A percentile compares a stretch with the other conserved stretches of the same genome.
These are phyloP conservation scores for Drosophila setifemur DNA, from an alignment of 1,140 invertebrate genomes.

Conservation along the genomic window DNA sequence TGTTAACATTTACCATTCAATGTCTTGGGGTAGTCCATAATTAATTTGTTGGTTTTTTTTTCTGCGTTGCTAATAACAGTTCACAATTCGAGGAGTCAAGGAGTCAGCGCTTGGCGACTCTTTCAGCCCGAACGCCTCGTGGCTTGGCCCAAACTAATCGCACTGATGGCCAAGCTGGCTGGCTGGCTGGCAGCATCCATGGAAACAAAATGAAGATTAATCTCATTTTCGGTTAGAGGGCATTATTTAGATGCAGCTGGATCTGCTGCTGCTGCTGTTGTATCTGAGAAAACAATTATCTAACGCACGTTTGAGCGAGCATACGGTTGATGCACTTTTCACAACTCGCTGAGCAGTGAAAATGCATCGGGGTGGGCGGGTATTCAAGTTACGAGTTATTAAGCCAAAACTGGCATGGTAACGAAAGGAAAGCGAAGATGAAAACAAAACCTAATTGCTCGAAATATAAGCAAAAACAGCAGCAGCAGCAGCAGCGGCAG, in stretches of 20 bases:
- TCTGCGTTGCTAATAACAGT: not conserved
- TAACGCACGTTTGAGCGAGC: conserved; percentile 76
- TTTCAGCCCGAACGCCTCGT: conserved; percentile 2
- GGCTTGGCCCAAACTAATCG: conserved; percentile 19
- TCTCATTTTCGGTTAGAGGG: conserved; percentile 7
- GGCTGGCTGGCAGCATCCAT: conserved; percentile 45
- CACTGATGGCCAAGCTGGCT: conserved; percentile 63
- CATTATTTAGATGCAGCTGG: conserved; percentile 1
- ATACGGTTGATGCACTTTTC: conserved; percentile 80
- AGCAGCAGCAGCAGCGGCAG: not conserved
- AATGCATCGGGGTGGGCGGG: conserved; percentile 49
- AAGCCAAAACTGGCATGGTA: conserved; percentile 23
- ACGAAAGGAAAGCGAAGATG: conserved; percentile 27
- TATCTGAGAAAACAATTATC: conserved; percentile 69
- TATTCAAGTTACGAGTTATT: conserved; percentile 33
- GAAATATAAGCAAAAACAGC: not conserved
- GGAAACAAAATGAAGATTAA: conserved; percentile 24
- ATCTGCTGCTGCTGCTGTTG: not conserved
- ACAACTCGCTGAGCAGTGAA: conserved; percentile 75
- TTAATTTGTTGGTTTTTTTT: conserved; percentile 1
- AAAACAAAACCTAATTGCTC: conserved; percentile 34
- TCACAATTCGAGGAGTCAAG: not conserved
- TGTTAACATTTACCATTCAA: conserved; percentile 58
- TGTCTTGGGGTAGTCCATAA: conserved; percentile 70
- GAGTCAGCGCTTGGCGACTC: too few species aligned